phyloP scores from a whole-genome alignment of 1,140 invertebrate genomes.

The Orchestia grillus region DNA sequence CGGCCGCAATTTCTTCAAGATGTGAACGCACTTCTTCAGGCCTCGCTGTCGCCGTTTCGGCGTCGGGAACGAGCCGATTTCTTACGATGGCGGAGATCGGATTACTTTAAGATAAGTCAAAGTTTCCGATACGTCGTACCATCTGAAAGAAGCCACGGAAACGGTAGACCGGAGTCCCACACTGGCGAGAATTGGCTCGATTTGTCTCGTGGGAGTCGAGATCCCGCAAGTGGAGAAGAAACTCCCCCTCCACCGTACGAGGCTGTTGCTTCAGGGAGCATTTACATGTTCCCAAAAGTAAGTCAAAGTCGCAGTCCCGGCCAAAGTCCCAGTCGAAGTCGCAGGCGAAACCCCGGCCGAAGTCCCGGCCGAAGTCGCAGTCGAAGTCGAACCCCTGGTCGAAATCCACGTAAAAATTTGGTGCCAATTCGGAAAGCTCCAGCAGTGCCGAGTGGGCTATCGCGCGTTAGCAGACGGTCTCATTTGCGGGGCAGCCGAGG shows the following conservation, averaged over 20 bases:
- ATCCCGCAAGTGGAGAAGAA: background rate
- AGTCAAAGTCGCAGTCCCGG: background rate
- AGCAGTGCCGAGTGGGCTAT: background rate
- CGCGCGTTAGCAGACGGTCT: slow-evolving; percentile 19
- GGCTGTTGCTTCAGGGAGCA: background rate
- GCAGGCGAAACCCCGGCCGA: too few relatives aligned
- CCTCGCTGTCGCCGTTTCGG: background rate
- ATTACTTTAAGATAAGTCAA: background rate
- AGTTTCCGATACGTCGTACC: background rate
- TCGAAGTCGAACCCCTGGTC: too few relatives aligned
- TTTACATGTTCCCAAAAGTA: background rate
- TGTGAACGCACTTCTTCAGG: background rate
- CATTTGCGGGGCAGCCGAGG: background rate
- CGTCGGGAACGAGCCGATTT: background rate
- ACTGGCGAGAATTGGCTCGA: background rate
- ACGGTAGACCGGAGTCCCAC: background rate
- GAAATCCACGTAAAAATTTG: background rate
- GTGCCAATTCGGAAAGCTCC: background rate
- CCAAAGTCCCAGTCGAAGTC: too few relatives aligned
- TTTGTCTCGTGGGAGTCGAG: background rate
- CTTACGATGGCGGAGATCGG: background rate
- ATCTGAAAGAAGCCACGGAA: background rate
- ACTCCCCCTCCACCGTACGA: background rate
- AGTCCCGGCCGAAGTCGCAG: too few relatives aligned
- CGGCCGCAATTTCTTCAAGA: background rate